Evolutionary conservation across 2,113 vertebrate genomes (phyloP).

Genomic region (Prionailurus bengalensis): DNA sequence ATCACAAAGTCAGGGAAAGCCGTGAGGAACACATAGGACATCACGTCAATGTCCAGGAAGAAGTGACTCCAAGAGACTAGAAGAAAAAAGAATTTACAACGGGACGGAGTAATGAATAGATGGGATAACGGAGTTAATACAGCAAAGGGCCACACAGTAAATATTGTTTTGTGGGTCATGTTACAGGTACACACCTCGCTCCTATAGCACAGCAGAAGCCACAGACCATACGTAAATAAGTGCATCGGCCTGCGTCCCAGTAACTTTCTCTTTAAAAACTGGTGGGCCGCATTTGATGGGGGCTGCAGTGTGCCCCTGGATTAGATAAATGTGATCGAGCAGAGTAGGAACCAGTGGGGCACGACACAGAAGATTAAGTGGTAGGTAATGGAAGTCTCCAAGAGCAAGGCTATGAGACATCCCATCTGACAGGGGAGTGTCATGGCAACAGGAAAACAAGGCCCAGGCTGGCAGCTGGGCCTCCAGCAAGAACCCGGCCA

Average conservation of each 20-base stretch:
- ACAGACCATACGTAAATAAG: background rate
- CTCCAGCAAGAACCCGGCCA: background rate
- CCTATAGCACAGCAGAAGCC: accelerated
- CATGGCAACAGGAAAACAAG: background rate
- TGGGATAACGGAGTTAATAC: too few species aligned
- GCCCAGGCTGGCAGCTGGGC: background rate
- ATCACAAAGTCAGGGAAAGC: background rate
- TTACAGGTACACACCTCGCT: background rate
- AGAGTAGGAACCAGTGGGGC: background rate
- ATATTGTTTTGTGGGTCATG: background rate
- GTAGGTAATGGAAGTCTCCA: background rate
- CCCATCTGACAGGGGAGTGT: background rate
- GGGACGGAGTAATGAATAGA: background rate
- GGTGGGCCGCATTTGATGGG: background rate
- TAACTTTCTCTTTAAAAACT: background rate
- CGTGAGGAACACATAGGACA: background rate
- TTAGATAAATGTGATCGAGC: background rate
- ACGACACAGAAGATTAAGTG: background rate
- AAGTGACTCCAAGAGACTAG: background rate
- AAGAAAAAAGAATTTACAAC: background rate
- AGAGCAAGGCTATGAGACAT: background rate
- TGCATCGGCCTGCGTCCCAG: background rate
- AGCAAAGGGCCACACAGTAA: background rate
- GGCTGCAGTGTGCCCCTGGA: background rate
- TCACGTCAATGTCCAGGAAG: background rate